Evolutionary conservation across 2,113 vertebrate genomes (phyloP).

Genomic region (Barbus barbus): DNA sequence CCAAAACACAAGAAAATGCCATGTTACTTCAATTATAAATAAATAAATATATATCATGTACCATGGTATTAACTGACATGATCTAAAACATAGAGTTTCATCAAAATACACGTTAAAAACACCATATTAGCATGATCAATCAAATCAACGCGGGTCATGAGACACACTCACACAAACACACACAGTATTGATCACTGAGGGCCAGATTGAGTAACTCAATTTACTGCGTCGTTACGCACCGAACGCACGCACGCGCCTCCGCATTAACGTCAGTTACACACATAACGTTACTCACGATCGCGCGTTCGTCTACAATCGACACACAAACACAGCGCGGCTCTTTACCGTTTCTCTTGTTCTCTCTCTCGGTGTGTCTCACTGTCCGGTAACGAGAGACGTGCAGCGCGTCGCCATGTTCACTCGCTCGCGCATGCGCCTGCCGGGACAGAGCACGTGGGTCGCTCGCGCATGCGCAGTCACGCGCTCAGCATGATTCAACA

Average conservation of each 20-base stretch:
- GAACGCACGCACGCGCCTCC: background rate
- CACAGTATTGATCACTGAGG: slow-evolving; percentile 27
- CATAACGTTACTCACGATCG: background rate
- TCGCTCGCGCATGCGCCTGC: slow-evolving; percentile 24
- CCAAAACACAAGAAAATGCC: background rate
- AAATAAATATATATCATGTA: no score
- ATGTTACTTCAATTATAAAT: no score
- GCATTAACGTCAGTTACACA: background rate
- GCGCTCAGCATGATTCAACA: slow-evolving; percentile 8
- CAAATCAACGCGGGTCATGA: background rate
- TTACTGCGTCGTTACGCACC: background rate
- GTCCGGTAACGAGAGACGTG: slow-evolving; percentile 43
- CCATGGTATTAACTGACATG: background rate
- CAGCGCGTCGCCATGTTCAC: slow-evolving; percentile 40
- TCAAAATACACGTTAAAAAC: background rate
- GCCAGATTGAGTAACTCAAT: slow-evolving; percentile 2
- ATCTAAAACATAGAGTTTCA: background rate
- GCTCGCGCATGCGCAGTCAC: background rate
- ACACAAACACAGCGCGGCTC: slow-evolving; percentile 36
- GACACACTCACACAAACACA: background rate
- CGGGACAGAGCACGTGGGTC: background rate
- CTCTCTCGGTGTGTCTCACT: slow-evolving; percentile 5
- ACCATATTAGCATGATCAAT: background rate
- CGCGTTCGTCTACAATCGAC: slow-evolving; percentile 1
- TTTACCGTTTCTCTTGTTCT: slow-evolving; percentile 67